Conservation (phyloP, 2,113 vertebrate genomes). For the Donacobius atricapilla region DNA sequence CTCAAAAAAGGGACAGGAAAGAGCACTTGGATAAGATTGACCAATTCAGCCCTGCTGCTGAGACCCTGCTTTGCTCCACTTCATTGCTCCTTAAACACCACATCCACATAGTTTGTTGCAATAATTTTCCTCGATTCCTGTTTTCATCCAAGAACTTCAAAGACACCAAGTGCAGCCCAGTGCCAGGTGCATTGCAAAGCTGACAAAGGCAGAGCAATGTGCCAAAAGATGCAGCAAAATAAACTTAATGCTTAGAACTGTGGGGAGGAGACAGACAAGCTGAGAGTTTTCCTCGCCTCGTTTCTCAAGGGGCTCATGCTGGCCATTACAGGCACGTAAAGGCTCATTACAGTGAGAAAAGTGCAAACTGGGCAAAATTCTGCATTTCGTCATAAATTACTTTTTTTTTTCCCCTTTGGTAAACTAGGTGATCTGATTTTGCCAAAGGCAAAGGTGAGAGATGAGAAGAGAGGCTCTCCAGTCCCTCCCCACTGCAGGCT, state of each 20-base stretch:
- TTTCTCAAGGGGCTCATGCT: not conserved
- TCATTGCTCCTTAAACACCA: not conserved
- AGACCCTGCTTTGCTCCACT: not conserved
- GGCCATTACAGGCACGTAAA: not conserved
- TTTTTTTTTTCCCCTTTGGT: not conserved
- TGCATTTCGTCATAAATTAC: not conserved
- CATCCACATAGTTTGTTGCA: not conserved
- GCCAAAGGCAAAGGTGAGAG: not conserved
- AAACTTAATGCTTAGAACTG: not conserved
- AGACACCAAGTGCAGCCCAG: not conserved
- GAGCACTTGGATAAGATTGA: not conserved
- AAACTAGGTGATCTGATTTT: not conserved
- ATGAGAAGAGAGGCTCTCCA: not conserved
- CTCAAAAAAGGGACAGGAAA: not conserved
- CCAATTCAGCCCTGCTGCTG: not conserved
- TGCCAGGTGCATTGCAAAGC: not conserved
- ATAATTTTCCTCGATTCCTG: not conserved
- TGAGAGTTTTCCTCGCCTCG: not conserved
- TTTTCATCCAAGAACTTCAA: not conserved
- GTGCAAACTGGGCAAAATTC: not conserved
- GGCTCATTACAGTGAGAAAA: not conserved
- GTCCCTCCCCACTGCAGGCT: not conserved
- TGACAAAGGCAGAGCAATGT: not conserved
- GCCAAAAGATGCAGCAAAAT: not conserved
- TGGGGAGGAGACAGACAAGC: not conserved